phyloP scores from a whole-genome alignment of 2,888 invertebrate species.

The Acanthococcus lagerstroemiae region DNA sequence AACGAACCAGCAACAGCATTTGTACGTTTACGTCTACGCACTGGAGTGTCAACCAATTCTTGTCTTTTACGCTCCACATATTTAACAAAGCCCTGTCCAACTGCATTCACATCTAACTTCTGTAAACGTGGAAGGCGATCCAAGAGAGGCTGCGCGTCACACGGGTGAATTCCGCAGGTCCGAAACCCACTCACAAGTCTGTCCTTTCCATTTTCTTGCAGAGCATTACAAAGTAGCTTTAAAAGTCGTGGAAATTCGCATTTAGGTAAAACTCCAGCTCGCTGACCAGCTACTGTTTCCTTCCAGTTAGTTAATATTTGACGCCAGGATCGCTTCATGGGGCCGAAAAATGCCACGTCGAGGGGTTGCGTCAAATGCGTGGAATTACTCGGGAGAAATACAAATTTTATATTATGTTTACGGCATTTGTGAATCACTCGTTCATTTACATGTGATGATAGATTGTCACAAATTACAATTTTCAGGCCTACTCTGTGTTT shows the following conservation, averaged over 20 bases:
- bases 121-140: no score
- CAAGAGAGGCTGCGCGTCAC: no score
- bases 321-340: conserved; percentile 37
- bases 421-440: conserved; percentile 38
- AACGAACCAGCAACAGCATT: no score
- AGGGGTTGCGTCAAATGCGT: conserved; percentile 37
- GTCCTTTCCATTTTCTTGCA: not conserved
- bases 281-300: not conserved
- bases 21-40: no score
- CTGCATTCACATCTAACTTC: no score
- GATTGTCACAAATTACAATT: conserved; percentile 40
- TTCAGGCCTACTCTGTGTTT: conserved; percentile 35
- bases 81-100: no score
- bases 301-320: not conserved
- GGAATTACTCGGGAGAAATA: conserved; percentile 39
- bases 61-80: no score
- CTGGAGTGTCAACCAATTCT: no score
- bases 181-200: not conserved
- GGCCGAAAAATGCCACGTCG: conserved; percentile 37
- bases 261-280: not conserved
- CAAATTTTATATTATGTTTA: conserved; percentile 38
- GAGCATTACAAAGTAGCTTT: not conserved
- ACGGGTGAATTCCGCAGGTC: not conserved
- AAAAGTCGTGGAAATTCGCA: not conserved
- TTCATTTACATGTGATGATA: conserved; percentile 37